Evolutionary conservation across 2,797 vertebrate species (phyloP).

Genomic region (Microhierax caerulescens): DNA sequence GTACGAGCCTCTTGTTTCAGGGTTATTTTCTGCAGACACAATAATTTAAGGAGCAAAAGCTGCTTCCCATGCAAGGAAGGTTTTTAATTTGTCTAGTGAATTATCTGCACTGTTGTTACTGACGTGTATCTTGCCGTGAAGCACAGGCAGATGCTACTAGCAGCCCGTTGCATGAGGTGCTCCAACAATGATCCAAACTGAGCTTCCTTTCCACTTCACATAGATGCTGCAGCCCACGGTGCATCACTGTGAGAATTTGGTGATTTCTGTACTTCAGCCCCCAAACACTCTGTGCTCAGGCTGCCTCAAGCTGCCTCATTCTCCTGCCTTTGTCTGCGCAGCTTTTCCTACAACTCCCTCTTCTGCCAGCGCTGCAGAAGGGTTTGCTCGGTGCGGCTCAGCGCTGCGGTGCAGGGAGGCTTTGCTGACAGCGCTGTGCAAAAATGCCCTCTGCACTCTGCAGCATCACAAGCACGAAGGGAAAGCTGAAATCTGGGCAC

Average conservation of each 20-base stretch:
- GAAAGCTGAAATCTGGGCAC: constrained; percentile 10
- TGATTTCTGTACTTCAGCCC: not conserved
- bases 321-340: constrained; percentile 2
- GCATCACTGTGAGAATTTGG: not conserved
- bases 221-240: not conserved
- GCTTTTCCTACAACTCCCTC: constrained; percentile 72
- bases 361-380: constrained; percentile 54
- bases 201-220: not conserved
- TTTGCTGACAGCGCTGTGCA: not conserved
- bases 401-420: not conserved
- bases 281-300: not conserved
- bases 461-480: rapidly evolving
- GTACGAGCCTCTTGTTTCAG: not conserved
- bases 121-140: not conserved
- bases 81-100: not conserved
- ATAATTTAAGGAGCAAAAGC: not conserved
- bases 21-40: not conserved
- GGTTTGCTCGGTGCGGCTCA: constrained; percentile 5
- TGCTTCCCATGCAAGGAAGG: not conserved
- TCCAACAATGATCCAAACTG: not conserved
- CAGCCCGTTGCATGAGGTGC: not conserved
- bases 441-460: not conserved
- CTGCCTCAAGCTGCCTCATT: not conserved
- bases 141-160: not conserved
- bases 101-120: not conserved